Conservation (phyloP, 1,140 invertebrate species). For the Plutomurus gul region DNA sequence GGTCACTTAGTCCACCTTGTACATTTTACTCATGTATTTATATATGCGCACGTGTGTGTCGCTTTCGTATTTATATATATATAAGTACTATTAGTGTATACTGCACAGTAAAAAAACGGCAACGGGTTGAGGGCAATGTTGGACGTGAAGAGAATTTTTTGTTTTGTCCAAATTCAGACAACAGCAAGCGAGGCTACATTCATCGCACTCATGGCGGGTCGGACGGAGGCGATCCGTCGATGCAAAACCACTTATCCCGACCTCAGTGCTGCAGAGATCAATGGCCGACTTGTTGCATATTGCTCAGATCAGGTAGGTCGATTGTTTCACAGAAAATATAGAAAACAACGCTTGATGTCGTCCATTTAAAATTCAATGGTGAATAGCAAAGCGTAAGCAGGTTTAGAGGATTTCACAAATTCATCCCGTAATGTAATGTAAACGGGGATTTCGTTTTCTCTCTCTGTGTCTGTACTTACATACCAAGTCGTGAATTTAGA, state of each 20-base stretch:
- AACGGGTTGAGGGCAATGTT: neutral
- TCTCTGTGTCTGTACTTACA: neutral
- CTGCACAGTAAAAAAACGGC: no score
- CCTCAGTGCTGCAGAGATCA: constrained; percentile 83
- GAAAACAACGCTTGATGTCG: constrained; percentile 18
- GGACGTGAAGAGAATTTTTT: constrained; percentile 21
- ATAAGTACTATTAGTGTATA: no score
- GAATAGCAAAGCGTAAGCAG: neutral
- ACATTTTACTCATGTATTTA: neutral
- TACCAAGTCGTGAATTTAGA: no score
- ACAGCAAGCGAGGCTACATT: constrained; percentile 91
- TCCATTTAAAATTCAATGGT: neutral
- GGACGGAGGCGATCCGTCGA: constrained; percentile 78
- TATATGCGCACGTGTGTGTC: neutral
- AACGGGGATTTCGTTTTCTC: neutral
- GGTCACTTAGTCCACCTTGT: neutral
- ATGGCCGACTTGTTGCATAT: constrained; percentile 88
- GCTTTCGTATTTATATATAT: no score
- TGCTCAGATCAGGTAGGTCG: constrained; percentile 79
- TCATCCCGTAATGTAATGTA: neutral
- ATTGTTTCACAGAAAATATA: neutral
- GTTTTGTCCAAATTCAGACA: constrained; percentile 61
- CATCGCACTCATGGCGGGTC: constrained; percentile 84
- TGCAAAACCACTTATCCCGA: constrained; percentile 69
- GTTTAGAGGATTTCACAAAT: neutral